Percentiles rank a stretch among this genome's conserved stretches.
Conservation (phyloP, 2,888 invertebrate genomes). For the Acrocera orbiculus region DNA sequence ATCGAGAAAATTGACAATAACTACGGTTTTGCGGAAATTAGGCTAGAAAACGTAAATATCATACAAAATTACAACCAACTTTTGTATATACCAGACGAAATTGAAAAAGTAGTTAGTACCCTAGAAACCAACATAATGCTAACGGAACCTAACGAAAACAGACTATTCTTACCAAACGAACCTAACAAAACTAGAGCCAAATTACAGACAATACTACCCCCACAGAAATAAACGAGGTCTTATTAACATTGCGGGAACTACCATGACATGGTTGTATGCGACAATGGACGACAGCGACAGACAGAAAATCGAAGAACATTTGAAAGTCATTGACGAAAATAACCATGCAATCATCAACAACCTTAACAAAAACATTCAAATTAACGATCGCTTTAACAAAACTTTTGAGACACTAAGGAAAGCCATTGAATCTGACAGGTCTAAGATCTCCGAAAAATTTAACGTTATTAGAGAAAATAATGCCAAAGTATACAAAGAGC, state of each 20-base stretch:
- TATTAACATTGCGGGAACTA: slow-evolving; percentile 3
- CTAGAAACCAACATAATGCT: slow-evolving; percentile 2
- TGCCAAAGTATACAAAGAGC: background rate
- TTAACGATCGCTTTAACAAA: slow-evolving; percentile 4
- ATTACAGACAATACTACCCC: slow-evolving; percentile 1
- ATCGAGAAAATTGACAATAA: slow-evolving; percentile 6
- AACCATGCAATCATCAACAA: no score
- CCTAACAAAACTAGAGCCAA: no score
- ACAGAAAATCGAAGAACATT: slow-evolving; percentile 4
- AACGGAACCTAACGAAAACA: no score
- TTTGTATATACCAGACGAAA: slow-evolving; percentile 3
- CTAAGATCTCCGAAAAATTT: slow-evolving; percentile 1
- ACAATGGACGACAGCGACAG: slow-evolving; percentile 6
- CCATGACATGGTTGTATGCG: slow-evolving; percentile 4
- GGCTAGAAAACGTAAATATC: slow-evolving; percentile 4
- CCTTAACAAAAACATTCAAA: no score
- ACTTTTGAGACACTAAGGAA: slow-evolving; percentile 4
- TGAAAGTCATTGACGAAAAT: slow-evolving; percentile 5
- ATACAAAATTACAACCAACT: slow-evolving; percentile 5
- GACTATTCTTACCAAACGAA: no score
- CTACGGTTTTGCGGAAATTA: slow-evolving; percentile 8
- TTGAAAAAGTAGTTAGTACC: background rate
- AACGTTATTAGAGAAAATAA: background rate
- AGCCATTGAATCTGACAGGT: slow-evolving; percentile 4
- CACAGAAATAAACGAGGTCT: slow-evolving; percentile 5